Evolutionary conservation across 1,140 invertebrate species (phyloP).

Genomic region (Pseudomyrmex cubaensis): DNA sequence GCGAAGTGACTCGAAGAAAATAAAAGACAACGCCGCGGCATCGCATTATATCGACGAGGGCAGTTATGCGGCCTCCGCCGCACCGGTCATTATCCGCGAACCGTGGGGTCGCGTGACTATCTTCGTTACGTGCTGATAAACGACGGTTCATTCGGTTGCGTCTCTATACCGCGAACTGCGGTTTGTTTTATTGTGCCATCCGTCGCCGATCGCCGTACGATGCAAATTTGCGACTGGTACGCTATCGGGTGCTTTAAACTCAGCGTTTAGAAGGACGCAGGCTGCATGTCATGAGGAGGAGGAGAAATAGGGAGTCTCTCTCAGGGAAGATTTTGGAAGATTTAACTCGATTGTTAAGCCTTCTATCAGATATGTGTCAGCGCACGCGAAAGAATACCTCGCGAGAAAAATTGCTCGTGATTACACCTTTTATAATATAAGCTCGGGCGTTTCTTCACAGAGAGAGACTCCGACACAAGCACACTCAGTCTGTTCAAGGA

Average conservation of each 20-base stretch:
- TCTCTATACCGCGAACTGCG: constrained; percentile 25
- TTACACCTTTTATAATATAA: neutral
- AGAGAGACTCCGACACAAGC: neutral
- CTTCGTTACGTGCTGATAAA: constrained; percentile 65
- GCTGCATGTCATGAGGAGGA: neutral
- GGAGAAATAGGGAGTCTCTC: no score
- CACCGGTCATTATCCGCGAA: constrained; percentile 51
- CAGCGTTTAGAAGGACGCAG: neutral
- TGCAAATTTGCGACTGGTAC: constrained; percentile 23
- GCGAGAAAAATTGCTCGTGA: neutral
- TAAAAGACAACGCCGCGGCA: neutral
- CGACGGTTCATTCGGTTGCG: constrained; percentile 33
- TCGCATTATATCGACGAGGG: neutral
- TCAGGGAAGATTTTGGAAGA: neutral
- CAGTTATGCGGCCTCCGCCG: constrained; percentile 17
- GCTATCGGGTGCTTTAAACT: constrained; percentile 10
- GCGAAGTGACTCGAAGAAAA: neutral
- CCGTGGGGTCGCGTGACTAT: constrained; percentile 58
- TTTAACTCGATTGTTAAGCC: neutral
- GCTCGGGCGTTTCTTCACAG: neutral
- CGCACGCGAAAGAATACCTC: neutral
- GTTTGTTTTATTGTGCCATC: constrained; percentile 50
- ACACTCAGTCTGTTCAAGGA: neutral
- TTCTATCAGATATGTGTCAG: neutral
- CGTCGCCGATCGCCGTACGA: constrained; percentile 27